Evolutionary conservation across 2,113 vertebrate species (phyloP).

Genomic region (Mirza zaza): DNA sequence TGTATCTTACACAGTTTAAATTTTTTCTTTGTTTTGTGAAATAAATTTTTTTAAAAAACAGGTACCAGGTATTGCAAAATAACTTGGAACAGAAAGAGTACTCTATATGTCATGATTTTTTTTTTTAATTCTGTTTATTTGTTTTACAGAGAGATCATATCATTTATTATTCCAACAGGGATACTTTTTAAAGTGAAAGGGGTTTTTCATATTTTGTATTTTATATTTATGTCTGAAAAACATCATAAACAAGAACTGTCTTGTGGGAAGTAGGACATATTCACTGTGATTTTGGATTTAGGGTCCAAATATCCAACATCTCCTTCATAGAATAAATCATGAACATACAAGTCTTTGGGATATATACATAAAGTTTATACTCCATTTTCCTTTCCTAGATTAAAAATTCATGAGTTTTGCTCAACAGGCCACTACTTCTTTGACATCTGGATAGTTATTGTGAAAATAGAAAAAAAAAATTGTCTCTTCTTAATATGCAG

Average conservation of each 20-base stretch:
- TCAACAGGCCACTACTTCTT: not conserved
- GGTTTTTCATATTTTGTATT: not conserved
- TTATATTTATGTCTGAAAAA: slow-evolving; percentile 59
- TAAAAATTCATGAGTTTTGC: slow-evolving; percentile 32
- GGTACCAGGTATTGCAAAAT: not conserved
- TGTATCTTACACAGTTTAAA: not conserved
- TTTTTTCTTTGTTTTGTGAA: not conserved
- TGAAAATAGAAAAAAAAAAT: not conserved
- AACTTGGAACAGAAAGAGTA: not conserved
- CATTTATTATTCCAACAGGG: slow-evolving; percentile 31
- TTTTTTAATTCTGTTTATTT: not conserved
- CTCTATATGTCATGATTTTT: not conserved
- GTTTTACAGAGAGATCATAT: slow-evolving; percentile 6
- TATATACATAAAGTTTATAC: slow-evolving; percentile 20
- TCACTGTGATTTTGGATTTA: slow-evolving; percentile 50
- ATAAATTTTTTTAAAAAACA: not conserved
- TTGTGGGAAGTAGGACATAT: not conserved
- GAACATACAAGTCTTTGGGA: not conserved
- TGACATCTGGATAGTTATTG: not conserved
- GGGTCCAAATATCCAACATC: slow-evolving; percentile 44
- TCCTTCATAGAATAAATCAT: slow-evolving; percentile 59
- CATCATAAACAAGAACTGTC: slow-evolving; percentile 47
- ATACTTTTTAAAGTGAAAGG: not conserved
- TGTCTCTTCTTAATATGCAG: not conserved
- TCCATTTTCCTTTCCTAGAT: not conserved